Conservation (phyloP, 2,888 invertebrate genomes). For the Idaea aversata region DNA sequence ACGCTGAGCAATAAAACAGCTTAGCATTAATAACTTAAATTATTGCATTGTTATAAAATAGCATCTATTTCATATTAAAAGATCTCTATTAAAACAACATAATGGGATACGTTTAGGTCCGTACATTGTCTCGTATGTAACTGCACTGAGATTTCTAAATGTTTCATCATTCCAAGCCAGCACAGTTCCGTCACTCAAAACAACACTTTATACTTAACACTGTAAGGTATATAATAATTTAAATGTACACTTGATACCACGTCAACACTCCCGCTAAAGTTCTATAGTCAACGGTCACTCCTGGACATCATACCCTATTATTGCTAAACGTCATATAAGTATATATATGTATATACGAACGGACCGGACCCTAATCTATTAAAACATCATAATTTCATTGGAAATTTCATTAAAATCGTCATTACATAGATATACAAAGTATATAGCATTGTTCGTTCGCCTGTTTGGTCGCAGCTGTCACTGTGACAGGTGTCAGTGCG, state of each 20-base stretch:
- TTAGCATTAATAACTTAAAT: background rate
- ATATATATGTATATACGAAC: background rate
- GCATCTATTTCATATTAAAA: conserved; percentile 2
- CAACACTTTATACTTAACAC: conserved; percentile 59
- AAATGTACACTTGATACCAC: conserved; percentile 34
- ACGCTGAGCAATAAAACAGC: conserved; percentile 14
- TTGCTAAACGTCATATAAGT: conserved; percentile 28
- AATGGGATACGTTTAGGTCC: background rate
- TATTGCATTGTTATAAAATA: conserved; percentile 3
- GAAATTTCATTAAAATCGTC: background rate
- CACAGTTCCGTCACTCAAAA: conserved; percentile 47
- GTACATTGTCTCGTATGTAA: background rate
- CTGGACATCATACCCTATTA: conserved; percentile 31
- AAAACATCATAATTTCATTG: background rate
- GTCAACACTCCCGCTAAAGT: conserved; percentile 22
- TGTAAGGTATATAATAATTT: conserved; percentile 34
- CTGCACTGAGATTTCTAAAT: background rate
- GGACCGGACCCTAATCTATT: background rate
- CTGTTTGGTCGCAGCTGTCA: background rate
- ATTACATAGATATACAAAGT: background rate
- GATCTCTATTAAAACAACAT: conserved; percentile 3
- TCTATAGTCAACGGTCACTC: conserved; percentile 15
- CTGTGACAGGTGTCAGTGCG: conserved; percentile 10
- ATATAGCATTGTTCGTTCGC: background rate
- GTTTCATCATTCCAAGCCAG: conserved; percentile 28